Evolutionary conservation across 2,888 invertebrate genomes (phyloP), one percentile per base, ranked within the genome.

Genomic region (Prosopocoilus inquinatus): DNA sequence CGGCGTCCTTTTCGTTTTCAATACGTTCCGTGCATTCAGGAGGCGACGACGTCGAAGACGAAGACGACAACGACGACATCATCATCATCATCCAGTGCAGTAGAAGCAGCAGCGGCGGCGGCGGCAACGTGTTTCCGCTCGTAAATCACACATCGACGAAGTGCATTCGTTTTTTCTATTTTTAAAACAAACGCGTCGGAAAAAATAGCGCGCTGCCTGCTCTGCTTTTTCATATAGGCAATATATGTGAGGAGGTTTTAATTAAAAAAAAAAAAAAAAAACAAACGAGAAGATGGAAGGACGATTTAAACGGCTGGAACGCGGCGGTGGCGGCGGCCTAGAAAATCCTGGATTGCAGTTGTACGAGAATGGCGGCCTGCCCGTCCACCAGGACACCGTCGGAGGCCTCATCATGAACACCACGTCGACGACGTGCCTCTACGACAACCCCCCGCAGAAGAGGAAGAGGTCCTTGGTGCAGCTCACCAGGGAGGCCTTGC

Each of bases 401-500:
- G 59, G 65, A 49, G 62, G 66, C 38, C 55, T 67, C 55, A 53
- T 63, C 34, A 63, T 60, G 28, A 66, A 64, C 9, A 67, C 67
- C 33, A 69, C 70, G 9, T 66, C 68, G 12, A 64, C 68, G 33
- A 66, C 65, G 57, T 62, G 71, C 15, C 65, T 65, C 45, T 68
- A 71, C 41, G 53, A 49, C 8, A 58, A 62, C 45, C 61, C 65
- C 7, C n/a, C 56, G 43, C 69, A 68, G 11, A 71, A 69, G 56
- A 70, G 85, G 57, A 82, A 84, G 65, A 74, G 81, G 16, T 85
- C 85, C 1, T 71, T 87, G 63, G 85, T 85, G 1, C 86, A 87
- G 66, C 78, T 89, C 53, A 88, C 89, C 0, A 84, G 88, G 65
- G 94, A 94, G 74, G 88, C 89, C 1, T 73, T 93, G 35, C 93